A percentile compares a stretch with the other conserved stretches of the same genome.
Conservation (phyloP, 2,113 vertebrate species). For the Onychostoma macrolepis region DNA sequence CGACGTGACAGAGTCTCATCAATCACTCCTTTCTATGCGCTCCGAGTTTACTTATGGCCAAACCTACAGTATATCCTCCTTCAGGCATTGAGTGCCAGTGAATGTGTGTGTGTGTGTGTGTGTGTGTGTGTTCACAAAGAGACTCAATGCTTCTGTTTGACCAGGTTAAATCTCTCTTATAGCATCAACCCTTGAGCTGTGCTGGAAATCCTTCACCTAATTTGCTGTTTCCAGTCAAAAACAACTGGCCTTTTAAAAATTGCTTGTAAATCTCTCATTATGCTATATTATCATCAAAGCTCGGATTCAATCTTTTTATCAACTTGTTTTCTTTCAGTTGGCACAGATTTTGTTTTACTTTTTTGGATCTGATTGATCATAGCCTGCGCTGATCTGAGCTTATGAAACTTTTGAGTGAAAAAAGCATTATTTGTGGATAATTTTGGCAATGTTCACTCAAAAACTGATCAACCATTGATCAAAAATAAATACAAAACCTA, state of each 20-base stretch:
- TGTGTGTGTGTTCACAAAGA: background rate
- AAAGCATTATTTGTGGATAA: too few species aligned
- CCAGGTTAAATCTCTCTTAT: background rate
- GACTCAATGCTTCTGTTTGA: background rate
- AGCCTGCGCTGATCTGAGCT: background rate
- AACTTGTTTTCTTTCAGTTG: background rate
- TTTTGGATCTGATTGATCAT: background rate
- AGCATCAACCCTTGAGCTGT: background rate
- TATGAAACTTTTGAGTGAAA: too few species aligned
- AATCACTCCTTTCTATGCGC: background rate
- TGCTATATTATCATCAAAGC: too few species aligned
- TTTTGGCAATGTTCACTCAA: too few species aligned
- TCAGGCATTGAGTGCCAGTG: background rate
- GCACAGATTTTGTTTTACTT: background rate
- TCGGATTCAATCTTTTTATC: background rate
- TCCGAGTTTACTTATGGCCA: background rate
- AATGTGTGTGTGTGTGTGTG: background rate
- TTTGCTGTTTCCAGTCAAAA: too few species aligned
- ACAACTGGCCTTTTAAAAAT: too few species aligned
- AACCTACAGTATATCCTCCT: background rate
- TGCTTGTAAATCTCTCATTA: background rate
- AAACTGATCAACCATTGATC: background rate
- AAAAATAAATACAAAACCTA: background rate
- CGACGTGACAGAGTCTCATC: background rate
- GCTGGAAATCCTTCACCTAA: background rate